Base-by-base conservation (phyloP, 1,140 invertebrate genomes). In the Tetragnatha versicolor region DNA sequence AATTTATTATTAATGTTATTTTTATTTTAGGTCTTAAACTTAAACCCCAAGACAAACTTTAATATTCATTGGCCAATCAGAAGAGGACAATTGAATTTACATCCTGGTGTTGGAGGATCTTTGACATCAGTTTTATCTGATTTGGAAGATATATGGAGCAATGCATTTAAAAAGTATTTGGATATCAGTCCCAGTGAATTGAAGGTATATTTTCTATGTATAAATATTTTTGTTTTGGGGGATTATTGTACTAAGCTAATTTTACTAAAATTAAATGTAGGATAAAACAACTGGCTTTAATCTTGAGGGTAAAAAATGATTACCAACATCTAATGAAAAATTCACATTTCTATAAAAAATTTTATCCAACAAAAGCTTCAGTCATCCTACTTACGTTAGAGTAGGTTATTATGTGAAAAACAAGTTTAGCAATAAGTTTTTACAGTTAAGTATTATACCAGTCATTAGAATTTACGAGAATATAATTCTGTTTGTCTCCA, bases 41-140 rank as follows among this genome's bases (percentile, higher is more conserved):
- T 94, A 31, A 89, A 92, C 83, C 92, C 94, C 3, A 87, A 89
- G 3, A 88, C 90, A 53, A 87, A 91, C 68, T 97, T 92, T 83
- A 94, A 94, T 84, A 88, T 97, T 68, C 93, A 95, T 84, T 97
- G 97, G 87, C 96, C 96, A 12, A 93, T 95, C 79, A 89, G 89
- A 83, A 87, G 94, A 70, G 79, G 79, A 14, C 93, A 94, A 81
- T 89, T 98, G 12, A 96, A 98, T 87, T 82, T 97, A 7, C 94
- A 97, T 85, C 83, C 85, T 31, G 91, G 91, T 49, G 89, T 93
- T 37, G 94, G 94, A 4, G 95, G 95, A 6, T 95, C 94, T 1
- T 85, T 97, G 49, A 91, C 91, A 39, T 89, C 93, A 7, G 91
- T 96, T 0, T 84, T 98, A 63, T 90, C 92, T 73, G 93, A 98